Percentiles rank a stretch among this genome's conserved stretches.
Evolutionary conservation across 2,113 vertebrate species (phyloP).

Genomic region (Naja naja): DNA sequence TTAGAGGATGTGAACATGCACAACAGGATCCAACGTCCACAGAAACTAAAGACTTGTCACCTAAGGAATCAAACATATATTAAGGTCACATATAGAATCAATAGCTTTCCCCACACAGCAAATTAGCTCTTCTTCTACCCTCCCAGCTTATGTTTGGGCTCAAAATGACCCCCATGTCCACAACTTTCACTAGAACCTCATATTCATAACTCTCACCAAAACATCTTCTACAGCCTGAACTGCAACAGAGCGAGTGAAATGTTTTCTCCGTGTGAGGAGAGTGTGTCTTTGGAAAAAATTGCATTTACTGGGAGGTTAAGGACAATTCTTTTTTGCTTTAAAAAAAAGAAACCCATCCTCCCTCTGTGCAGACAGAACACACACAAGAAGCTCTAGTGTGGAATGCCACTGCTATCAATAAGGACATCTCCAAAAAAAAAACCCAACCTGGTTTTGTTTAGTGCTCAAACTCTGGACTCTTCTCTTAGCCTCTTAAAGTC

Average conservation of each 20-base stretch:
- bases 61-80: conserved; percentile 37
- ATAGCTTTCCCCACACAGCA: conserved; percentile 33
- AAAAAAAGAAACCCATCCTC: neutral
- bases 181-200: conserved; percentile 29
- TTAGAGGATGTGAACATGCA: conserved; percentile 9
- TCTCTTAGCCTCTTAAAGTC: neutral
- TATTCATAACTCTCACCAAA: conserved; percentile 3
- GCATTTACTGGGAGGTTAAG: conserved; percentile 15
- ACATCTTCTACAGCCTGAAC: conserved; percentile 3
- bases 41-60: neutral
- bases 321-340: conserved; percentile 5
- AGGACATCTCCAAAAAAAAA: conserved; percentile 8
- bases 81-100: conserved; percentile 61
- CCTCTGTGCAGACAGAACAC: conserved; percentile 5
- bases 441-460: conserved; percentile 8
- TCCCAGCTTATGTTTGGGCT: conserved; percentile 14
- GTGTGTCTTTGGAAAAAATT: conserved; percentile 7
- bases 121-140: conserved; percentile 5
- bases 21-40: conserved; percentile 11
- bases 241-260: conserved; percentile 14
- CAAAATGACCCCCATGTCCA: conserved; percentile 14
- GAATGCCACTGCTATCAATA: conserved; percentile 17
- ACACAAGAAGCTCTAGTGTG: conserved; percentile 4
- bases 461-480: conserved; percentile 16
- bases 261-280: conserved; percentile 6